Evolutionary conservation across 2,888 invertebrate species (phyloP).

Genomic region (Hydriomena furcata): DNA sequence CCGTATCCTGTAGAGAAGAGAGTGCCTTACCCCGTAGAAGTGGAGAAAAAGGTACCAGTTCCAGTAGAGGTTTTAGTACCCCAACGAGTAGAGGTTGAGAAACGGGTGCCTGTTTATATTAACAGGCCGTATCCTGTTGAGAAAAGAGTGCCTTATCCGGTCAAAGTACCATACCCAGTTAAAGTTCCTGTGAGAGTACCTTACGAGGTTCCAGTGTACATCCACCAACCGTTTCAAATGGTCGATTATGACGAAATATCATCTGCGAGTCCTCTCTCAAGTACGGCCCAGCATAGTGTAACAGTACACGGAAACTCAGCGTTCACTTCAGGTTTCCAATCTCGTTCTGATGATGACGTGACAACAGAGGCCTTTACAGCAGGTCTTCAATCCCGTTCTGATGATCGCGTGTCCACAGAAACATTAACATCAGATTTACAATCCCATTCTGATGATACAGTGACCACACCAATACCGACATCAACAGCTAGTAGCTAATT

Average conservation of each 20-base stretch:
- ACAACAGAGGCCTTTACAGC: conserved; percentile 33
- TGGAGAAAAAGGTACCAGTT: conserved; percentile 68
- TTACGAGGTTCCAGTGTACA: conserved; percentile 62
- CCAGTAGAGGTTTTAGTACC: conserved; percentile 39
- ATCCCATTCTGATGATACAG: conserved; percentile 1
- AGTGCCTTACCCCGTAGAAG: conserved; percentile 72
- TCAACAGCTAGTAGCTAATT: conserved; percentile 24
- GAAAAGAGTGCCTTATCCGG: conserved; percentile 63
- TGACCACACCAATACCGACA: conserved; percentile 7
- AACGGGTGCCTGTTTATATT: conserved; percentile 50
- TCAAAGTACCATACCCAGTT: conserved; percentile 68
- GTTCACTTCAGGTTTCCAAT: conserved; percentile 57
- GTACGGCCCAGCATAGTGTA: conserved; percentile 46
- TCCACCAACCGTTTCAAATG: conserved; percentile 57
- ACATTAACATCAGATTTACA: conserved; percentile 2
- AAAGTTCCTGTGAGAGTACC: conserved; percentile 67
- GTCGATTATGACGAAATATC: conserved; percentile 32
- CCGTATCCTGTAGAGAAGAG: conserved; percentile 75
- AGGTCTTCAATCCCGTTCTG: conserved; percentile 5
- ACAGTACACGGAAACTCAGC: conserved; percentile 62
- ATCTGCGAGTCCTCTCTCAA: conserved; percentile 19
- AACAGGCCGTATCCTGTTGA: conserved; percentile 53
- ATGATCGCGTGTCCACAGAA: conserved; percentile 1
- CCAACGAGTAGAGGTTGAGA: conserved; percentile 49
- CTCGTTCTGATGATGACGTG: conserved; percentile 55